Evolutionary conservation across 2,113 vertebrate genomes (phyloP).

Genomic region (Pimephales promelas): DNA sequence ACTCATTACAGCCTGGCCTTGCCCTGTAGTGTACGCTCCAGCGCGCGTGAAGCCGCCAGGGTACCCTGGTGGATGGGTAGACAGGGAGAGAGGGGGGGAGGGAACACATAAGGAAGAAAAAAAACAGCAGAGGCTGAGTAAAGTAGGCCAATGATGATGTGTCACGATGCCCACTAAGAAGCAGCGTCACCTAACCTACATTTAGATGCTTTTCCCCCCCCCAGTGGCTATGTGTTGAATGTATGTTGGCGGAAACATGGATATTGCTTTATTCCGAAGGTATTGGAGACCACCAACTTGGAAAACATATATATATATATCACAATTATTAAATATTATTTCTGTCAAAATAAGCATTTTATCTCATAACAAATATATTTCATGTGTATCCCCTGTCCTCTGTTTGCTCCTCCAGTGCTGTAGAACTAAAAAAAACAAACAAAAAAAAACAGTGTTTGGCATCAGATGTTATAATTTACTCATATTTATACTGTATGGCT

Average conservation of each 20-base stretch:
- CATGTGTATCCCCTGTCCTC: not conserved
- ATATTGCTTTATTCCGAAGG: not conserved
- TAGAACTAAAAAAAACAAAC: not conserved
- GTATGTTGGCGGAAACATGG: not conserved
- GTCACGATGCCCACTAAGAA: conserved; percentile 31
- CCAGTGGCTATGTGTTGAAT: not conserved
- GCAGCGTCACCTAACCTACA: conserved; percentile 30
- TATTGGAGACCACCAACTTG: not conserved
- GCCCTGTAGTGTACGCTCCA: conserved; percentile 36
- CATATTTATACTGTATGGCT: not conserved
- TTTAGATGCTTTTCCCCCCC: not conserved
- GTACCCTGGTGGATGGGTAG: conserved; percentile 35
- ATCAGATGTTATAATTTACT: not conserved
- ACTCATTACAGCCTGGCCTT: conserved; percentile 44
- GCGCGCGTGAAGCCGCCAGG: conserved; percentile 18
- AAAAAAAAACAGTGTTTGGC: not conserved
- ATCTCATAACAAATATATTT: not conserved
- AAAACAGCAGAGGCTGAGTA: conserved; percentile 31
- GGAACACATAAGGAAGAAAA: conserved; percentile 9
- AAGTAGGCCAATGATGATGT: conserved; percentile 31
- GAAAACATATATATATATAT: no score
- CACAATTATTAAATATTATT: no score
- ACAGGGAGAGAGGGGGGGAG: conserved; percentile 21
- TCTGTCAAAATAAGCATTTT: no score
- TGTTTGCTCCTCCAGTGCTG: conserved; percentile 2